Conservation (phyloP, 2,113 vertebrate species). For the Corynorhinus townsendii region DNA sequence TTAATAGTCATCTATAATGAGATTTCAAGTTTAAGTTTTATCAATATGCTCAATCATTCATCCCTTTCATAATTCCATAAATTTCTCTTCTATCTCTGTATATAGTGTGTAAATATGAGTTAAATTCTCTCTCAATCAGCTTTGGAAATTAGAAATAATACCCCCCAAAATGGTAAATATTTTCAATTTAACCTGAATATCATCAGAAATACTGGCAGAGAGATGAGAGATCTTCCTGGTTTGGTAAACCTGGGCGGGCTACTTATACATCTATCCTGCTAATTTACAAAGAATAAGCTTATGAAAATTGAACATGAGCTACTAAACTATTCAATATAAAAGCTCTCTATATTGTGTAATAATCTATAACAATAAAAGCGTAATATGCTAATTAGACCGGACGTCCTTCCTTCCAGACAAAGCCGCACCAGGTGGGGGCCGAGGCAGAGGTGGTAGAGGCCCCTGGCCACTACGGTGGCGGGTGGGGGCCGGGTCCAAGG, state of each 20-base stretch:
- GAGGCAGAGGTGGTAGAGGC: too few species aligned
- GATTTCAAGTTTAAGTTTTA: conserved; percentile 21
- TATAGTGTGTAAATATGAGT: neutral
- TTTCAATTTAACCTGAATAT: conserved; percentile 32
- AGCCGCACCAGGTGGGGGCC: too few species aligned
- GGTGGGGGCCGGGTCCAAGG: too few species aligned
- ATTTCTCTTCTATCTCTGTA: neutral
- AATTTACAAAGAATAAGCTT: neutral
- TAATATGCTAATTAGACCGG: too few species aligned
- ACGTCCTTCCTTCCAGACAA: too few species aligned
- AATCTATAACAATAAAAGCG: neutral
- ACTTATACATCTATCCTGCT: neutral
- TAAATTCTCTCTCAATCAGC: neutral
- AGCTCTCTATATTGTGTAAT: neutral
- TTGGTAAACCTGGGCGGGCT: neutral
- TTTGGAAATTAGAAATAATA: conserved; percentile 18
- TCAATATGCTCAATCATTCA: neutral
- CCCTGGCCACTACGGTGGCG: too few species aligned
- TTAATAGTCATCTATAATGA: neutral
- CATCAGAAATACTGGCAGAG: neutral
- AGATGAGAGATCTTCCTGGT: neutral
- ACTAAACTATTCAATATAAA: conserved; percentile 26
- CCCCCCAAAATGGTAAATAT: neutral
- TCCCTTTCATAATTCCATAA: neutral
- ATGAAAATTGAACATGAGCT: neutral